Base-by-base conservation (phyloP, 2,113 vertebrate species). In the Malurus alboscapulatus region DNA sequence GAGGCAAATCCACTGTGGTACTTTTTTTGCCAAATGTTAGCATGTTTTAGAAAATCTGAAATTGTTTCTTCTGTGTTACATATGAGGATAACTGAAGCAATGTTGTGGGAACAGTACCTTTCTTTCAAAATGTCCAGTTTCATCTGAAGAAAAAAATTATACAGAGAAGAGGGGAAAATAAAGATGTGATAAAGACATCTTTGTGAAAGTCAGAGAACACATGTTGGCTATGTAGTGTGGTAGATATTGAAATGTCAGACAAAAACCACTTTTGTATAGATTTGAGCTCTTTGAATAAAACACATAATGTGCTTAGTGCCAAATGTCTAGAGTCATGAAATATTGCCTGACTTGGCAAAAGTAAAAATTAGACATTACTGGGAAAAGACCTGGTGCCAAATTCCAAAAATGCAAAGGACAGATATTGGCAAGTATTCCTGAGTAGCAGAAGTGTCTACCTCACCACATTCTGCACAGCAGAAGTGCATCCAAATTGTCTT, bases 241-340 rank as follows among this genome's bases (percentile, higher is more conserved):
- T 32, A 82, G 58, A 74, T 94, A 91, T 9, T 75, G 48, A 95
- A 94, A 94, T 73, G 54, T 63, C 76, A 90, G 15, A 27, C 36
- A 74, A 88, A 85, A 75, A 40, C 3, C 3, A 1, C 4, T 1
- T 91, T 84, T 91, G 42, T 84, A 65, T 66, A 62, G 51, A 77
- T 58, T 55, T 3, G 4, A 53, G 11, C 14, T 86, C 75, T 55
- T 90, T 77, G 51, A 87, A 74, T 67, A 90, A 92, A 95, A 77
- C 40, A 66, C 29, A 69, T 30, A 87, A 86, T 40, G 2, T 44
- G 2, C 21, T 88, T 27, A 8, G 40, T 90, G 76, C 36, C 65
- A 95, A 72, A 72, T 61, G 42, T 45, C 50, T 85, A 20, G 6
- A 57, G 42, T 40, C 24, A 42, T 63, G 57, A 90, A 87, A 88